Conservation (phyloP, 2,113 vertebrate genomes). For the Eolophus roseicapilla region DNA sequence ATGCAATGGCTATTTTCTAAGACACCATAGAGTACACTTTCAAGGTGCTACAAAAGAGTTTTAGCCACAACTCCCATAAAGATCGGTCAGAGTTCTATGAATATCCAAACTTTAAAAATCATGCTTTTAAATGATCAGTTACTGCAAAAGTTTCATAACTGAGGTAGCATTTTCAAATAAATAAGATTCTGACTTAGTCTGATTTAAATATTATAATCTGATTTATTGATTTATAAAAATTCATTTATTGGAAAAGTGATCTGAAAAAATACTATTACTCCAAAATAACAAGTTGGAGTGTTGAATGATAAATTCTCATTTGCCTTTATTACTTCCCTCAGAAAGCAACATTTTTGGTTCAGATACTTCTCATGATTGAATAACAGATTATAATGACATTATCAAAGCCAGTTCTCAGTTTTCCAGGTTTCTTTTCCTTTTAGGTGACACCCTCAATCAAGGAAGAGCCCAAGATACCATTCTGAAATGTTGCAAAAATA, state of each 20-base stretch:
- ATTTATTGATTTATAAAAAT: not conserved
- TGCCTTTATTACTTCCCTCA: not conserved
- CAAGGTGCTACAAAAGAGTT: not conserved
- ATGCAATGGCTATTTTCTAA: not conserved
- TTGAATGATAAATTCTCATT: not conserved
- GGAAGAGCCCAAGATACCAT: not conserved
- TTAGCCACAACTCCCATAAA: not conserved
- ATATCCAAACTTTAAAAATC: not conserved
- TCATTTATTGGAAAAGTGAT: not conserved
- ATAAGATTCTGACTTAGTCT: not conserved
- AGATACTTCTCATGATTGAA: not conserved
- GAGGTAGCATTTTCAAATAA: not conserved
- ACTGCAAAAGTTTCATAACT: not conserved
- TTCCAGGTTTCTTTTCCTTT: not conserved
- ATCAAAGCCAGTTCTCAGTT: not conserved
- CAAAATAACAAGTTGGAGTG: not conserved
- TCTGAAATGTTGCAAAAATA: not conserved
- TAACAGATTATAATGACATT: not conserved
- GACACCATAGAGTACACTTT: not conserved
- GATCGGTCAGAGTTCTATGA: not conserved
- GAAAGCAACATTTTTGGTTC: not conserved
- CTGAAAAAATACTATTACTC: not conserved
- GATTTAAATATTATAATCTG: not conserved
- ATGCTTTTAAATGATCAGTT: not conserved
- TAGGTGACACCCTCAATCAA: not conserved